These are phyloP conservation scores for Triplophysa rosa DNA, from an alignment of 2,113 vertebrate species.

Conservation along the genomic window DNA sequence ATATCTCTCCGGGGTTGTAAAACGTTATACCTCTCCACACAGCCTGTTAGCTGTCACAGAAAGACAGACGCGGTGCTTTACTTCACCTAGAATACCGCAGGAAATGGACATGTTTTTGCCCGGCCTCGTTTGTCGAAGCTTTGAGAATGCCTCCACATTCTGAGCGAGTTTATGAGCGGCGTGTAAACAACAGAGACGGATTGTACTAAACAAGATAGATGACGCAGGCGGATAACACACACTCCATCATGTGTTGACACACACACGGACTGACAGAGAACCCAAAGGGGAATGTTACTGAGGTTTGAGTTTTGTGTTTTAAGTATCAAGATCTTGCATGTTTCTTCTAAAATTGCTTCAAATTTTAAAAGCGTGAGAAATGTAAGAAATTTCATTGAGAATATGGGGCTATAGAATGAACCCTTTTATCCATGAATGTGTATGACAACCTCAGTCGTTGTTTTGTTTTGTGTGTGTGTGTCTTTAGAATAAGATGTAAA, in stretches of 20 bases:
- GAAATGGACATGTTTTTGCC: neutral
- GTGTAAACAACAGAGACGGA: slow-evolving; percentile 13
- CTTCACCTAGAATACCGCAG: neutral
- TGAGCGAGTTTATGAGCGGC: neutral
- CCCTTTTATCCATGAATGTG: too few relatives aligned
- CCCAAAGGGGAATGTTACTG: too few relatives aligned
- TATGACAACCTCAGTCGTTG: too few relatives aligned
- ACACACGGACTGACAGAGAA: too few relatives aligned
- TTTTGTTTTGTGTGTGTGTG: too few relatives aligned
- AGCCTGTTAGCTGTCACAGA: slow-evolving; percentile 10
- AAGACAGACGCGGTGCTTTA: neutral
- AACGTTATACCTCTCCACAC: slow-evolving; percentile 37
- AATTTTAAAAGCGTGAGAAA: neutral
- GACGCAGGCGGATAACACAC: neutral
- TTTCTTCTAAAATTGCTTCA: too few relatives aligned
- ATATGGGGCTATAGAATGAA: too few relatives aligned
- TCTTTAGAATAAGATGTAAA: too few relatives aligned
- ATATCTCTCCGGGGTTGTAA: slow-evolving; percentile 43
- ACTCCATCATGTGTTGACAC: neutral
- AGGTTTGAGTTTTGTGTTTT: too few relatives aligned
- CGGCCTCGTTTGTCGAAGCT: neutral
- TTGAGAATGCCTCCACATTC: slow-evolving; percentile 22
- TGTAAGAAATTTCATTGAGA: too few relatives aligned
- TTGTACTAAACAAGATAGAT: neutral
- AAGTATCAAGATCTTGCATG: neutral